Conservation (phyloP, 2,113 vertebrate species). For the Oreotrochilus melanogaster region DNA sequence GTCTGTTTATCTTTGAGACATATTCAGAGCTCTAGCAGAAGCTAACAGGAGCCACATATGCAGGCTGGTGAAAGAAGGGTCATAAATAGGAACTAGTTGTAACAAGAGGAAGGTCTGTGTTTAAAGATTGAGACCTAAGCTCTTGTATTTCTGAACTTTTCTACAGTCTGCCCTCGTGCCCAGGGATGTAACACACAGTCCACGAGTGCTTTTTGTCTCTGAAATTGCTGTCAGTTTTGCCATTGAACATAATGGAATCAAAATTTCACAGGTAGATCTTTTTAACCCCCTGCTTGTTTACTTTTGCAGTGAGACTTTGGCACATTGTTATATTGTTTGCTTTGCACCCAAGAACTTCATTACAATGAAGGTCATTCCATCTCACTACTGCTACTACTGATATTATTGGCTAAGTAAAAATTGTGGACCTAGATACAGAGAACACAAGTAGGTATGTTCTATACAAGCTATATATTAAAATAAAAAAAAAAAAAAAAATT, state of each 20-base stretch:
- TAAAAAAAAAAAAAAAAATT: neutral
- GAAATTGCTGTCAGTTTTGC: neutral
- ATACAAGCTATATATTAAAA: neutral
- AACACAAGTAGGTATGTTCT: neutral
- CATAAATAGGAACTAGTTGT: neutral
- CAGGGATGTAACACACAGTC: too few relatives aligned
- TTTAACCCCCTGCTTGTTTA: neutral
- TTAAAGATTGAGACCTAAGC: neutral
- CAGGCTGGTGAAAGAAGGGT: neutral
- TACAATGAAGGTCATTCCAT: neutral
- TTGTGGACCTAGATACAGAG: neutral
- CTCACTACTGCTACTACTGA: neutral
- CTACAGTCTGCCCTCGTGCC: neutral
- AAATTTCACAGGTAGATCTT: neutral
- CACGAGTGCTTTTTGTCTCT: neutral
- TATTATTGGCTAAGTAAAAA: neutral
- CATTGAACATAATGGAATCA: neutral
- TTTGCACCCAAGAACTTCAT: neutral
- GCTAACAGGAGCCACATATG: neutral
- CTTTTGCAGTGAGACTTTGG: neutral
- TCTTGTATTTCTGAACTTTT: neutral
- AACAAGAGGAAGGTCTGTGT: neutral
- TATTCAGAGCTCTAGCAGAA: neutral
- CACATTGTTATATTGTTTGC: neutral
- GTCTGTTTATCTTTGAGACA: slow-evolving; percentile 43